Percentiles rank a stretch among this genome's conserved stretches.
These are phyloP conservation scores for Agapostemon virescens DNA, from an alignment of 2,888 invertebrate genomes.

Conservation along the genomic window DNA sequence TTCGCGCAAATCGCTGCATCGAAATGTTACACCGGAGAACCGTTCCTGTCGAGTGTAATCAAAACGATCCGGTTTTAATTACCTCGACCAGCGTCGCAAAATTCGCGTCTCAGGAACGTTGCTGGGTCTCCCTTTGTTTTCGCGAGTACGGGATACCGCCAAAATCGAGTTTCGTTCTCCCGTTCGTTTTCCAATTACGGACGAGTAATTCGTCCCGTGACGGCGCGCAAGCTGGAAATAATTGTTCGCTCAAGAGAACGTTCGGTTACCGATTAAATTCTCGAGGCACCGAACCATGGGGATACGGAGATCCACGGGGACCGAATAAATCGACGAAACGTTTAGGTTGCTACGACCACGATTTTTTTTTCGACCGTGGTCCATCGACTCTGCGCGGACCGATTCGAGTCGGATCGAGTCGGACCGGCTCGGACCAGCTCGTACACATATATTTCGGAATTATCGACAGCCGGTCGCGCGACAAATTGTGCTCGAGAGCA, in stretches of 20 bases:
- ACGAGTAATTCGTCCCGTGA: neutral
- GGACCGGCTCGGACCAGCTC: neutral
- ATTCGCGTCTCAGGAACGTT: neutral
- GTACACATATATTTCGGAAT: slow-evolving; percentile 70
- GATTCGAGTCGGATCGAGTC: slow-evolving; percentile 45
- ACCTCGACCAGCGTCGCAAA: neutral
- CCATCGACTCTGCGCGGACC: slow-evolving; percentile 49
- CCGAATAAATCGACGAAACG: slow-evolving; percentile 34
- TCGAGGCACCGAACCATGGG: neutral
- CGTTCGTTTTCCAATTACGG: neutral
- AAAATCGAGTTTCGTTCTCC: neutral
- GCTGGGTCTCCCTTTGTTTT: neutral
- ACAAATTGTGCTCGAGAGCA: slow-evolving; percentile 66
- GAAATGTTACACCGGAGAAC: neutral
- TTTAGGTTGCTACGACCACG: slow-evolving; percentile 20
- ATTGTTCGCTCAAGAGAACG: neutral
- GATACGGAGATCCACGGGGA: neutral
- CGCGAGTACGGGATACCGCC: neutral
- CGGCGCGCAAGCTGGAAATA: neutral
- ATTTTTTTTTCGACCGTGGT: slow-evolving; percentile 32
- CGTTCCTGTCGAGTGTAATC: neutral
- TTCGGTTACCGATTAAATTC: slow-evolving; percentile 7
- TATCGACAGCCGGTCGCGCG: slow-evolving; percentile 70
- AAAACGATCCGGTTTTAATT: neutral
- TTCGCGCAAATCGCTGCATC: neutral